Percentiles rank a stretch among this genome's conserved stretches.
These are phyloP conservation scores for Hypothenemus hampei DNA, from an alignment of 1,140 invertebrate genomes.

Conservation along the genomic window DNA sequence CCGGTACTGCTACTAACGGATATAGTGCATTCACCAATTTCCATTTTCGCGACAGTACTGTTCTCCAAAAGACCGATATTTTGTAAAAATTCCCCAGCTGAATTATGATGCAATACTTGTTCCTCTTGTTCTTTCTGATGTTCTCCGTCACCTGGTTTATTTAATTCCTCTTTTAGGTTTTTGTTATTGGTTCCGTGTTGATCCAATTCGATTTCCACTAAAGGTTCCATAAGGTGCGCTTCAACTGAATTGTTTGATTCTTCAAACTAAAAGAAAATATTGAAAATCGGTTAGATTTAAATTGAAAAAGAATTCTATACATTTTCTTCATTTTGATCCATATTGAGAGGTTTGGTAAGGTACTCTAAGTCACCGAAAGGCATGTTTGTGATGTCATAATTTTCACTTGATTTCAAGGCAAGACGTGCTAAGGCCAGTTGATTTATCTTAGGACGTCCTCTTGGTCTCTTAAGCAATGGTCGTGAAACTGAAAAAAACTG, in stretches of 20 bases:
- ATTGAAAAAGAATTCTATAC: no score
- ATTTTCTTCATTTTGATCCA: neutral
- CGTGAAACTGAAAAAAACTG: constrained; percentile 20
- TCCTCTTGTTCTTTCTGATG: constrained; percentile 10
- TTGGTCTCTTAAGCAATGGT: constrained; percentile 27
- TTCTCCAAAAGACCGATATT: constrained; percentile 26
- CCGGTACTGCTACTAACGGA: constrained; percentile 20
- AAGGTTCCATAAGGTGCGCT: constrained; percentile 33
- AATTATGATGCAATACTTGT: constrained; percentile 2
- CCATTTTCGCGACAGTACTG: constrained; percentile 20
- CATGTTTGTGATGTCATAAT: constrained; percentile 53
- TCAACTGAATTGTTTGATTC: constrained; percentile 9
- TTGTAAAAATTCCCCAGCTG: constrained; percentile 17
- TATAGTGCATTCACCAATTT: constrained; percentile 38
- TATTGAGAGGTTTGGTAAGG: constrained; percentile 43
- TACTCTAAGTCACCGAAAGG: constrained; percentile 55
- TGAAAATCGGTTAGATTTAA: neutral
- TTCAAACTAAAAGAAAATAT: constrained; percentile 5
- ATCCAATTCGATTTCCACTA: constrained; percentile 38
- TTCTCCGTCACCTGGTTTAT: neutral
- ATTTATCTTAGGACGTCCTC: constrained; percentile 28
- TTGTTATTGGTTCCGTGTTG: constrained; percentile 1
- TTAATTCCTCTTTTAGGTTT: no score
- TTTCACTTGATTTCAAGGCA: constrained; percentile 37
- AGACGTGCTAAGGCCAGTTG: no score